Percentiles rank a stretch among this genome's conserved stretches.
Evolutionary conservation across 1,140 invertebrate species (phyloP).

Genomic region (Bombus picipes): DNA sequence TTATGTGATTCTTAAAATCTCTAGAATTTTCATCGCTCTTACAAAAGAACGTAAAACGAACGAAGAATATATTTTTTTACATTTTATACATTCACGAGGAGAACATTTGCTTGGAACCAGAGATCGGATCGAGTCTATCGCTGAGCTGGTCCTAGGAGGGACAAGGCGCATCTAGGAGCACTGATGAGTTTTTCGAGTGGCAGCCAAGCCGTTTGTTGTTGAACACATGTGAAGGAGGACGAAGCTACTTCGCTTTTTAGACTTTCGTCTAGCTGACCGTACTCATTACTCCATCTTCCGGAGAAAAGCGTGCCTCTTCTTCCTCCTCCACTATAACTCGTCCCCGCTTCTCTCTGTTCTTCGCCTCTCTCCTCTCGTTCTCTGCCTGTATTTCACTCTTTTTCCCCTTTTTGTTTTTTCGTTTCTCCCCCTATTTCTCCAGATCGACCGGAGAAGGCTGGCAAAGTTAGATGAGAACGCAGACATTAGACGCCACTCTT

Average conservation of each 20-base stretch:
- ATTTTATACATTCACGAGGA: background rate
- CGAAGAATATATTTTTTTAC: no score
- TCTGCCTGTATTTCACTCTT: constrained; percentile 6
- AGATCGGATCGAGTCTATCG: constrained; percentile 13
- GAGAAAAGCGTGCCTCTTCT: constrained; percentile 60
- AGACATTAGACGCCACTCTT: constrained; percentile 38
- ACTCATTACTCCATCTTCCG: constrained; percentile 69
- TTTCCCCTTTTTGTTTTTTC: constrained; percentile 14
- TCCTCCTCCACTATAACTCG: constrained; percentile 17
- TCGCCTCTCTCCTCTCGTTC: constrained; percentile 13
- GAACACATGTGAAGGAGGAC: constrained; percentile 66
- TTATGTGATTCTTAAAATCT: no score
- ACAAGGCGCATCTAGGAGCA: constrained; percentile 59
- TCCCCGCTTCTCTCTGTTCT: background rate
- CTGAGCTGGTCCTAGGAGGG: constrained; percentile 22
- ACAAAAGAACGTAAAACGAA: no score
- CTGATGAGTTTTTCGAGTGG: constrained; percentile 77
- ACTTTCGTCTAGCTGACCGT: constrained; percentile 69
- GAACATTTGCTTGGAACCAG: background rate
- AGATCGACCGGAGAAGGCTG: constrained; percentile 2
- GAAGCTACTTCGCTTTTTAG: constrained; percentile 69
- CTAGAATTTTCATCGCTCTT: no score
- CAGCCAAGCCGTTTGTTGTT: constrained; percentile 70
- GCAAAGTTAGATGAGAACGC: constrained; percentile 42
- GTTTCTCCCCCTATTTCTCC: constrained; percentile 44